Evolutionary conservation across 2,797 vertebrate genomes (phyloP), one percentile per base, ranked within the genome.

Genomic region (Eulemur albifrons): DNA sequence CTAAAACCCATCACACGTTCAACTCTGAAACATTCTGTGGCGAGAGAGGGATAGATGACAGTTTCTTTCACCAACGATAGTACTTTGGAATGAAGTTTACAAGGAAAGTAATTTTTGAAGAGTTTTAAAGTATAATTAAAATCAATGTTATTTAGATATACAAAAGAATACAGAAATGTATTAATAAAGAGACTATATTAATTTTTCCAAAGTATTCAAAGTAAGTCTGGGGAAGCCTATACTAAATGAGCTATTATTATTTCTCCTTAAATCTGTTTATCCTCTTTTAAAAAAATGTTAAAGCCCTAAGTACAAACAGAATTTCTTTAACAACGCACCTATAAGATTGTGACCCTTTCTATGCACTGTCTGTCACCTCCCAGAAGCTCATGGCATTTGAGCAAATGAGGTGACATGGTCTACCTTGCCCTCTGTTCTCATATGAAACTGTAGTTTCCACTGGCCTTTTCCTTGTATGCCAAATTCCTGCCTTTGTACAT

Each of bases 231-330:
- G 4, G 8, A 88, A 50, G n/a, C 85, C 67, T 82, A 86, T 20
- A 45, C 32, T 88, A 76, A 48, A 45, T 21, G 4, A 84, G 18
- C 20, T 95, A 84, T 7, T 67, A 76, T 23, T 93, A 45, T 95
- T 96, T 90, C 57, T 95, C 32, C 88, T 87, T 81, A 92, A 77
- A 79, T 85, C 50, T 59, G 10, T 59, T 59, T 77, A 67, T 23
- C 6, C 52, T 67, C 27, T 59, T 21, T 45, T 20, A 45, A 69
- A 76, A 59, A 73, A 43, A 27, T 10, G 21, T 59, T 54, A 61
- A 75, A 59, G 35, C 12, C 35, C 38, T 30, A 77, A 69, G 35
- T 69, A 61, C 75, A 77, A 93, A 85, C 0, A 93, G 61, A 45
- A 63, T 48, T 61, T 69, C 76, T n/a, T 92, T 85, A 61, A 80